phyloP scores from a whole-genome alignment of 1,140 invertebrate genomes.

The Drosophila bipectinata region DNA sequence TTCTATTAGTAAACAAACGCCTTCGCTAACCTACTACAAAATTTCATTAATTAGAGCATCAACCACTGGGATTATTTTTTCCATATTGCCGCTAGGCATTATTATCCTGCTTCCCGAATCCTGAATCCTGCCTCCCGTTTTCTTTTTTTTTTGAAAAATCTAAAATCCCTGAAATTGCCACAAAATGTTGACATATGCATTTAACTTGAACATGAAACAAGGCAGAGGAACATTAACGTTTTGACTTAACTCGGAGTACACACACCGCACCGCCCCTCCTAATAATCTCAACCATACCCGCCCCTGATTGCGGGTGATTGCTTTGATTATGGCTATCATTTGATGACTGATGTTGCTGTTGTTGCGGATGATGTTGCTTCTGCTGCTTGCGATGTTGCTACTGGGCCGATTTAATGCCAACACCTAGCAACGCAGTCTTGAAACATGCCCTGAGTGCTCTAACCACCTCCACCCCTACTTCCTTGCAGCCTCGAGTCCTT shows the following conservation, averaged over 20 bases:
- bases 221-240: slow-evolving; percentile 38
- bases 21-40: slow-evolving; percentile 20
- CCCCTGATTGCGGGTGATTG: slow-evolving; percentile 46
- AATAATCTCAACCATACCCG: not conserved
- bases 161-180: slow-evolving; percentile 35
- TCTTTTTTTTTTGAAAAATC: not conserved
- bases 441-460: slow-evolving; percentile 6
- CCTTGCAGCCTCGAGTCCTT: not conserved
- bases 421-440: slow-evolving; percentile 65
- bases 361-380: not conserved
- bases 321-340: slow-evolving; percentile 50
- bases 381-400: not conserved
- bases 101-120: not conserved
- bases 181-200: slow-evolving; percentile 53
- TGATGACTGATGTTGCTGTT: slow-evolving; percentile 33
- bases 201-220: slow-evolving; percentile 16
- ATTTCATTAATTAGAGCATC: slow-evolving; percentile 30
- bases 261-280: not conserved
- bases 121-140: not conserved
- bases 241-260: slow-evolving; percentile 26
- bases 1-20: slow-evolving; percentile 26
- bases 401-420: slow-evolving; percentile 52
- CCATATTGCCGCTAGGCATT: slow-evolving; percentile 8
- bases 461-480: not conserved
- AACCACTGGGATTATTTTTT: not conserved